Evolutionary conservation across 2,888 invertebrate genomes (phyloP).

Genomic region (Dynastes maya): DNA sequence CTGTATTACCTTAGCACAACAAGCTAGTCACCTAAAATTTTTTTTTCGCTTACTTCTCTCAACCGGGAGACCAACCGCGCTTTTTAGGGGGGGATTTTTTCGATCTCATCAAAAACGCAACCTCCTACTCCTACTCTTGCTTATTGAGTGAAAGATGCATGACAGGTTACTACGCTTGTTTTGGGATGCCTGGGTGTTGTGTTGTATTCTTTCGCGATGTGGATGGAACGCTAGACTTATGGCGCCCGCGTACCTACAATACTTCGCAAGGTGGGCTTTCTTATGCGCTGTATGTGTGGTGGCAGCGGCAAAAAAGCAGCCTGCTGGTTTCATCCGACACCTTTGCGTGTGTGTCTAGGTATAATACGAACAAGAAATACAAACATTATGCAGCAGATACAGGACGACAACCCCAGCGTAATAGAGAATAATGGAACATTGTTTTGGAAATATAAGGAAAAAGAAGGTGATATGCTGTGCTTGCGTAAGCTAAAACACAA

Average conservation of each 20-base stretch:
- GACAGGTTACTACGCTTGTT: conserved; percentile 6
- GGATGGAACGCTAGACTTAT: conserved; percentile 57
- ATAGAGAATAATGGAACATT: not conserved
- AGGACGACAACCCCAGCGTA: not conserved
- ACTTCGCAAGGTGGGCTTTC: conserved; percentile 62
- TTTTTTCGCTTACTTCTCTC: too few species aligned
- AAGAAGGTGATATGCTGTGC: not conserved
- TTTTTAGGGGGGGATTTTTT: too few species aligned
- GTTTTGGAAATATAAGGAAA: not conserved
- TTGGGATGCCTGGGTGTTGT: not conserved
- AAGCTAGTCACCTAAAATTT: too few species aligned
- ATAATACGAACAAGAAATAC: not conserved
- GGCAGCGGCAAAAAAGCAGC: not conserved
- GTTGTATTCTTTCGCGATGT: not conserved
- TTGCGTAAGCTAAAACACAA: not conserved
- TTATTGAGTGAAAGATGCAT: too few species aligned
- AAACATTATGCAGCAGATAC: not conserved
- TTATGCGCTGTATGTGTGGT: not conserved
- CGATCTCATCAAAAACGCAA: too few species aligned
- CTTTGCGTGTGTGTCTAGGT: conserved; percentile 1
- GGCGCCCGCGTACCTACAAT: conserved; percentile 66
- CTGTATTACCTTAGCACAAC: too few species aligned
- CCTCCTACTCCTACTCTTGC: too few species aligned
- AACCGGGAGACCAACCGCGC: too few species aligned
- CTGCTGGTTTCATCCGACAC: not conserved